Base-by-base conservation (phyloP, 2,888 invertebrate species). In the Limenitis arthemis region DNA sequence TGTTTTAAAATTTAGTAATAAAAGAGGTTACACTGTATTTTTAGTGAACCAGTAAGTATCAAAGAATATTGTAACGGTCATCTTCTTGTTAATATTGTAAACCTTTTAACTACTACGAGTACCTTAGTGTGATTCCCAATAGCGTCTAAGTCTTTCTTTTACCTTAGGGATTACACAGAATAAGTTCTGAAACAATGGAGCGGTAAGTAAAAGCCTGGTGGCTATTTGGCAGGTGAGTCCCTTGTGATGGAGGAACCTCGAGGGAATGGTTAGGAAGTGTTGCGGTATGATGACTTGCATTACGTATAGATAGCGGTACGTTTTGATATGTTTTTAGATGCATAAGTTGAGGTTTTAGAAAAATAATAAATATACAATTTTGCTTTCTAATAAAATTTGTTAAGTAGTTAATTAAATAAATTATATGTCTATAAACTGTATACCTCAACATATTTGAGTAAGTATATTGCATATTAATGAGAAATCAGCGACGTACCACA, bases 181-280 rank as follows among this genome's bases (percentile, higher is more conserved):
- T 39, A 49, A 47, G 28, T 46, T 46, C 48, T 58, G 58, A 63
- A 62, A 80, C 78, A 74, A 64, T 63, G 55, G 47, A 64, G 68
- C 77, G 78, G 75, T 71, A 65, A 77, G 70, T 77, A 77, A 80
- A 77, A 78, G 72, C 65, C 58, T 68, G 64, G 66, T 69, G 46
- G 56, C 55, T 64, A 68, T 77, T 79, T 69, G 73, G 76, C 80
- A 82, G 84, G 82, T 80, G 78, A 75, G 69, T 61, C 65, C 66
- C 70, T 47, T 48, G 65, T 40, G 53, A 54, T 42, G 50, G 42
- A 58, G 58, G 49, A 34, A 49, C 66, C 79, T 67, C 79, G 1
- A 20, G 75, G 75, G 82, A 75, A 61, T 68, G 62, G 64, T 76
- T 73, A 65, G 68, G 68, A 69, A 69, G 63, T 61, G 54, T 65